Evolutionary conservation across 2,113 vertebrate species (phyloP).

Genomic region (Sitta europaea): DNA sequence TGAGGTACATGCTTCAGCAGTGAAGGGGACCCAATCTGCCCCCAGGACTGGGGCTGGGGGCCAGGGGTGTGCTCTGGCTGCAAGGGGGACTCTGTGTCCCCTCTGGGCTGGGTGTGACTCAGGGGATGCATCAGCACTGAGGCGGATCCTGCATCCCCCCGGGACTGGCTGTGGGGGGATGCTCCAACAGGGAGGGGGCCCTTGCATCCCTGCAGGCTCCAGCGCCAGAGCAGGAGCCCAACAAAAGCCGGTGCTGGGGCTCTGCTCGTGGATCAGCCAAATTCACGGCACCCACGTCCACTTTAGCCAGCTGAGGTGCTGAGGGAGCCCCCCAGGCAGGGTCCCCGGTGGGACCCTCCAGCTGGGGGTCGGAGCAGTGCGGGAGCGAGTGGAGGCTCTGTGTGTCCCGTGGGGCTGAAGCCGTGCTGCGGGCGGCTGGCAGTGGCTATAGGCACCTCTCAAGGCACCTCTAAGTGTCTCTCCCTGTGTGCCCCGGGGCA

Average conservation of each 20-base stretch:
- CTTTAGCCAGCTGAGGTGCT: background rate
- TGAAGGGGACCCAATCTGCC: background rate
- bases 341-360: background rate
- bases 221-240: background rate
- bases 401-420: background rate
- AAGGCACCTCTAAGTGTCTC: background rate
- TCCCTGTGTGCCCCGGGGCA: background rate
- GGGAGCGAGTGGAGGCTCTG: accelerated
- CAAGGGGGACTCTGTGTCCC: background rate
- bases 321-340: too few species aligned
- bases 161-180: background rate
- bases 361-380: accelerated
- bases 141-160: background rate
- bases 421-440: background rate
- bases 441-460: accelerated
- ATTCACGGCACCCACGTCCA: accelerated
- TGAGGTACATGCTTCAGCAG: background rate
- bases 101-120: background rate
- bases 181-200: background rate
- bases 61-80: background rate
- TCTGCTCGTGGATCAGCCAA: accelerated
- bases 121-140: background rate
- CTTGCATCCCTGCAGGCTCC: background rate
- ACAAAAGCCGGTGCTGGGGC: accelerated
- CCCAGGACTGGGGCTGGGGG: background rate